phyloP scores from a whole-genome alignment of 2,888 invertebrate species.

The Dichetophora obliterata region DNA sequence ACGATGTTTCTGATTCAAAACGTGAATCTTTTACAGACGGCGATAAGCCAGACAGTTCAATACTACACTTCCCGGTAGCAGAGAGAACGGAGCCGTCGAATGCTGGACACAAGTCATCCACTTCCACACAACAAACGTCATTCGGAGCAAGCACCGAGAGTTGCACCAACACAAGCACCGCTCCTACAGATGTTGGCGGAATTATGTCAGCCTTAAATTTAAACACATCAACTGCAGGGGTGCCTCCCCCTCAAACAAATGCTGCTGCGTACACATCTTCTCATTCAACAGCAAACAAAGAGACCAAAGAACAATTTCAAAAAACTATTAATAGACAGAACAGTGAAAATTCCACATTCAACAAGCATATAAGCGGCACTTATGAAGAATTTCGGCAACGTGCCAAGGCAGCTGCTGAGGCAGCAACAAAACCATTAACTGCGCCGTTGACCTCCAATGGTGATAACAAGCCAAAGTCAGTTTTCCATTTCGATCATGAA shows the following conservation, averaged over 20 bases:
- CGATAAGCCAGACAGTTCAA: slow-evolving; percentile 44
- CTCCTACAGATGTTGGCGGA: slow-evolving; percentile 49
- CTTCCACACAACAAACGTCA: slow-evolving; percentile 13
- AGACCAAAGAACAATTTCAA: slow-evolving; percentile 33
- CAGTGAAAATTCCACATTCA: slow-evolving; percentile 40
- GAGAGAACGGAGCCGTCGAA: slow-evolving; percentile 9
- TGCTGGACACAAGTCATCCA: slow-evolving; percentile 17
- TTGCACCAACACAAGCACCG: slow-evolving; percentile 41
- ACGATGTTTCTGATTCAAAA: slow-evolving; percentile 61
- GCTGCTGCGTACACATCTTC: slow-evolving; percentile 47
- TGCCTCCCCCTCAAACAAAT: slow-evolving; percentile 13
- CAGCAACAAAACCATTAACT: slow-evolving; percentile 45
- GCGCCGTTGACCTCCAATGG: slow-evolving; percentile 47
- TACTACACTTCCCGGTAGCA: slow-evolving; percentile 10
- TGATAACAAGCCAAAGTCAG: slow-evolving; percentile 39
- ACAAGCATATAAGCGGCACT: slow-evolving; percentile 50
- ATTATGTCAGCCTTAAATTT: slow-evolving; percentile 69
- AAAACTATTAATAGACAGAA: slow-evolving; percentile 47
- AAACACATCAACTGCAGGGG: slow-evolving; percentile 53
- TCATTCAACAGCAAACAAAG: slow-evolving; percentile 23
- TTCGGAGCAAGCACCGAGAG: slow-evolving; percentile 11
- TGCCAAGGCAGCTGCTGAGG: slow-evolving; percentile 66
- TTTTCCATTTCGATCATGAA: slow-evolving; percentile 61
- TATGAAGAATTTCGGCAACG: slow-evolving; percentile 69
- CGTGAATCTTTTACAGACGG: slow-evolving; percentile 56